Conservation (phyloP, 2,888 invertebrate species). For the Punctoribates punctum region DNA sequence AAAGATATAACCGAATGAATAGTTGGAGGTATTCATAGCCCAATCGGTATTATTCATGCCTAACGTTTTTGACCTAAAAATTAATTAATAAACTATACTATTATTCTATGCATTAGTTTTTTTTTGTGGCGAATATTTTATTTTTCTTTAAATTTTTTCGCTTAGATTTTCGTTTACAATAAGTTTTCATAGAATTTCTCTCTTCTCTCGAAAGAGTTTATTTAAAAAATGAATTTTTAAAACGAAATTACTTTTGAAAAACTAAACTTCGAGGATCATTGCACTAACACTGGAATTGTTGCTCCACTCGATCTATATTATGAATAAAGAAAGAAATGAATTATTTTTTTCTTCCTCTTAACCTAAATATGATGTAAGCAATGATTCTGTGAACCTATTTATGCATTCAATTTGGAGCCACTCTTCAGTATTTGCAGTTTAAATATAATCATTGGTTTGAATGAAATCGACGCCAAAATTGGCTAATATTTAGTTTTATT, state of each 20-base stretch:
- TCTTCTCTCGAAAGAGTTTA: not conserved
- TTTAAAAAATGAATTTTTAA: not conserved
- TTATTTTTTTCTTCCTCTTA: conserved; percentile 30
- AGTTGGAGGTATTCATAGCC: too few species aligned
- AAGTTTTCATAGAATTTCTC: not conserved
- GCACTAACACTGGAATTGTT: not conserved
- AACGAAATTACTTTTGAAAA: not conserved
- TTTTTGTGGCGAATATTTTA: conserved; percentile 5
- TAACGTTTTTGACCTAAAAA: conserved; percentile 24
- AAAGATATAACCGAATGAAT: too few species aligned
- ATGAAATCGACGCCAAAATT: not conserved
- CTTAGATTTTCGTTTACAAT: not conserved
- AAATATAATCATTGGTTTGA: conserved; percentile 4
- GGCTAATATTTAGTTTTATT: not conserved
- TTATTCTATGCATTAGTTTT: not conserved
- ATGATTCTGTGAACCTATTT: conserved; percentile 12
- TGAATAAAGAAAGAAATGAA: conserved; percentile 25
- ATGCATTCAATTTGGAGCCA: not conserved
- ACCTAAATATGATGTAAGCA: not conserved
- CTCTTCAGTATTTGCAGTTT: not conserved
- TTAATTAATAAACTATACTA: conserved; percentile 19
- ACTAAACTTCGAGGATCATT: conserved; percentile 20
- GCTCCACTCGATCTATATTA: conserved; percentile 15
- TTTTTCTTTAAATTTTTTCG: not conserved
- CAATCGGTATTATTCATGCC: not conserved